Evolutionary conservation across 2,888 invertebrate species (phyloP), one percentile per base, ranked within the genome.

Genomic region (Entomobrya multifasciata): DNA sequence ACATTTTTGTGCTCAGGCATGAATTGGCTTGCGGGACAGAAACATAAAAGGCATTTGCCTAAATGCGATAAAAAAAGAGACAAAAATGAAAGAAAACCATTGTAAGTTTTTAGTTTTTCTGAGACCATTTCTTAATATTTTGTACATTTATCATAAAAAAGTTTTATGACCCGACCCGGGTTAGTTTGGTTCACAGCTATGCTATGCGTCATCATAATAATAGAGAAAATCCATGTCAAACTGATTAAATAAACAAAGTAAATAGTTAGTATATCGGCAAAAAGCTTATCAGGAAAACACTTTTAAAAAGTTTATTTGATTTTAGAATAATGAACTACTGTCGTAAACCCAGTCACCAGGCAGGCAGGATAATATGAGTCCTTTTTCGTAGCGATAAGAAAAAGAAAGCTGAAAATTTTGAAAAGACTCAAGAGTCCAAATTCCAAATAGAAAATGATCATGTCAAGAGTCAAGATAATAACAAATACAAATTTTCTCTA

Each of bases 81-180:
- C 2, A n/a, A 55, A 55, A 17, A 65, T 36, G 65, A 65, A 65
- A 65, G 65, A 65, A 65, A 65, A 41, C 20, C 20, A 65, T 65
- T 65, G 65, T 65, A 15, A 62, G 41, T 65, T 65, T 65, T 65
- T 65, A 62, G 30, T 20, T 17, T 65, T 36, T 36, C 65, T 65
- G 11, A 65, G 20, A 41, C 41, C 65, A 65, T 20, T 65, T 20
- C 41, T 36, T 15, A 62, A 65, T 41, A 41, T 65, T 36, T 65
- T 65, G 65, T 65, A 41, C 41, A 65, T 65, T 65, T 65, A 65
- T 41, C 65, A 36, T 65, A 41, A 65, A 62, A 65, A 65, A 17
- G 41, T 65, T 65, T 65, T 65, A 65, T 65, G 41, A 65, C 65
- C 27, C n/a, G n/a, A n/a, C n/a, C n/a, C 62, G 62, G 62, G 62